A percentile compares a stretch with the other conserved stretches of the same genome.
These are phyloP conservation scores for Diglossa cyanea DNA, from an alignment of 2,797 vertebrate genomes.

Conservation along the genomic window DNA sequence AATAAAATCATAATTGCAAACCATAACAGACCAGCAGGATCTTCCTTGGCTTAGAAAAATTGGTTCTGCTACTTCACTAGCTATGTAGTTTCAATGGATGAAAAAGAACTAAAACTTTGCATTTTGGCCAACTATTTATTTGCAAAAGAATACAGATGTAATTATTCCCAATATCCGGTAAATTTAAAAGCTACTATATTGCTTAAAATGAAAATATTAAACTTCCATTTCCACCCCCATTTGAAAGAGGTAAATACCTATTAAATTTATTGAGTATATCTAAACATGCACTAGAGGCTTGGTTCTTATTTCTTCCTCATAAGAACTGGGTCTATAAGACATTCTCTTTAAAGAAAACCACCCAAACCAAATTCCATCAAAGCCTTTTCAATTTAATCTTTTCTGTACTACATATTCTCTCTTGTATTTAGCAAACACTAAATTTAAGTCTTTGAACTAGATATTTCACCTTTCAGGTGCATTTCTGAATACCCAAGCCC, in stretches of 20 bases:
- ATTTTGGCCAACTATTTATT: neutral
- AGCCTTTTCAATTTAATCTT: neutral
- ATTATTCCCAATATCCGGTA: neutral
- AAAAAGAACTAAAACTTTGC: neutral
- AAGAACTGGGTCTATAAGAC: neutral
- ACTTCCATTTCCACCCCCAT: neutral
- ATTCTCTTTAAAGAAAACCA: neutral
- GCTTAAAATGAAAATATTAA: neutral
- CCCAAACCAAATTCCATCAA: neutral
- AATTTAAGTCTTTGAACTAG: neutral
- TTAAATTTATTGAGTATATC: neutral
- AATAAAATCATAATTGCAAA: neutral
- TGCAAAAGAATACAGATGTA: neutral
- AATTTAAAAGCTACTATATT: neutral
- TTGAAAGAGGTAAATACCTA: neutral
- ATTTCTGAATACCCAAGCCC: neutral
- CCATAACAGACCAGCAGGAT: fast-evolving
- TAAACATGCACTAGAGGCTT: neutral
- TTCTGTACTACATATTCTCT: neutral
- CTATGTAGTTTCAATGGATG: neutral
- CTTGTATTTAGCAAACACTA: neutral
- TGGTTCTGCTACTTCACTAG: neutral
- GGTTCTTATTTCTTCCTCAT: neutral
- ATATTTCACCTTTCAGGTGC: neutral
- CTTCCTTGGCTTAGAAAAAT: neutral